Base-by-base conservation (phyloP, 2,113 vertebrate species). In the Nymphicus hollandicus region DNA sequence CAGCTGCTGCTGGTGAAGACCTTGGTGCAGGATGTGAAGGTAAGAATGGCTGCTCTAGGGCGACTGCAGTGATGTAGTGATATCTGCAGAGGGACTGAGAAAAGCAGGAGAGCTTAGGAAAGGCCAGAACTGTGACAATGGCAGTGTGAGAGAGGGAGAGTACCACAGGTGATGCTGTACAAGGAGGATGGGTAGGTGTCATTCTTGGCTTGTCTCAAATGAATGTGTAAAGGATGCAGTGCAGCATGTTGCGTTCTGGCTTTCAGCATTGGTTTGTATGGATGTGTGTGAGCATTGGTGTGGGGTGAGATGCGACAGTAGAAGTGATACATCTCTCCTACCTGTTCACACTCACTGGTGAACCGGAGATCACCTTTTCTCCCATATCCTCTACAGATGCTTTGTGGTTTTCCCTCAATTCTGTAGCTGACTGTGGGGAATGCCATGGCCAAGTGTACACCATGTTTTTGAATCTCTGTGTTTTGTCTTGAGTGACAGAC, bases 401-500 rank as follows among this genome's bases (percentile, higher is more conserved):
- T 84, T 3, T 70, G 50, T 52, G 15, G 11, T 81, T 81, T 86
- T n/a, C 31, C 77, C 37, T 71, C 1, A 5, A 52, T 80, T 89
- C 44, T 91, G 14, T 63, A 84, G 72, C 55, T 95, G 77, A 52
- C 20, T 89, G 64, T 60, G 33, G 60, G 43, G 33, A 86, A 61
- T 7, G 19, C 39, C 17, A 39, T 65, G 65, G 69, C 47, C 56
- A 93, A 92, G 61, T 37, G 31, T 65, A 53, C 19, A 52, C 12
- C 22, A 6, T 60, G 31, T n/a, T 88, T 95, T 91, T 86, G 60
- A 83, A 56, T 89, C 86, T 81, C 9, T 84, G 70, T 93, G 65
- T 79, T 95, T 95, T 95, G 80, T 86, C 83, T 91, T 95, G 89
- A 93, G 74, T 94, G 88, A 91, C 88, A 92, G 90, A 81, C 76